A percentile compares a stretch with the other conserved stretches of the same genome.
Conservation (phyloP, 30 jellyfish, hydroid and myxozoan genomes). For the Cassiopea andromeda region DNA sequence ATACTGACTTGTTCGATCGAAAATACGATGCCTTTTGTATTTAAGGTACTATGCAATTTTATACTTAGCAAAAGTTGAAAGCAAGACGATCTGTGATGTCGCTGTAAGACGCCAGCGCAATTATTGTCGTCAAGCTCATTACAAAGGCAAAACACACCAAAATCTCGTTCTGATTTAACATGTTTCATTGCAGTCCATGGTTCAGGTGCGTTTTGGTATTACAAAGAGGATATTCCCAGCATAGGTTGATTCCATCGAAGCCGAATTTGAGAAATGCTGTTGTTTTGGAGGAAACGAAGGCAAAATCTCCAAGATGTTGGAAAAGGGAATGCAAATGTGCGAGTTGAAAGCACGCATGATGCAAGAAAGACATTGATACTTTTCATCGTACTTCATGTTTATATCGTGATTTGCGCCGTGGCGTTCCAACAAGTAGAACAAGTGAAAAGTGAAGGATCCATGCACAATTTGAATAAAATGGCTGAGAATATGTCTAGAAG, state of each 20-base stretch:
- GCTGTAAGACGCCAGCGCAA: no score
- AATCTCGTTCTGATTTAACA: no score
- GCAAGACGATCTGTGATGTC: background rate
- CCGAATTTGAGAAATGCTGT: constrained; percentile 17
- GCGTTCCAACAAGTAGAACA: constrained; percentile 60
- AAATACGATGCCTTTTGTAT: background rate
- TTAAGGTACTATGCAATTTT: background rate
- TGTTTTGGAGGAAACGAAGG: constrained; percentile 65
- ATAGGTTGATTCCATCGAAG: background rate
- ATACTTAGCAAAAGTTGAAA: background rate
- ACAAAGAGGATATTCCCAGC: no score
- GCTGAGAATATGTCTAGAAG: constrained; percentile 25
- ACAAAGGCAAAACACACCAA: no score
- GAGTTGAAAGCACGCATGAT: constrained; percentile 22
- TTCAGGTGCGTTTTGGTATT: no score
- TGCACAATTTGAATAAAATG: constrained; percentile 37
- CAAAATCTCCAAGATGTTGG: background rate
- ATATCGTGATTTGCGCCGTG: constrained; percentile 52
- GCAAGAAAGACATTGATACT: constrained; percentile 47
- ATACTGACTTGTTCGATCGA: background rate
- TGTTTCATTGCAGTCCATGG: no score
- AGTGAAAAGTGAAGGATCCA: constrained; percentile 12
- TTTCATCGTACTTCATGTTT: constrained; percentile 45
- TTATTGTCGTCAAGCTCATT: no score
- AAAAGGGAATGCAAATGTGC: background rate